phyloP scores from a whole-genome alignment of 2,797 vertebrate species.

The Salmo trutta region DNA sequence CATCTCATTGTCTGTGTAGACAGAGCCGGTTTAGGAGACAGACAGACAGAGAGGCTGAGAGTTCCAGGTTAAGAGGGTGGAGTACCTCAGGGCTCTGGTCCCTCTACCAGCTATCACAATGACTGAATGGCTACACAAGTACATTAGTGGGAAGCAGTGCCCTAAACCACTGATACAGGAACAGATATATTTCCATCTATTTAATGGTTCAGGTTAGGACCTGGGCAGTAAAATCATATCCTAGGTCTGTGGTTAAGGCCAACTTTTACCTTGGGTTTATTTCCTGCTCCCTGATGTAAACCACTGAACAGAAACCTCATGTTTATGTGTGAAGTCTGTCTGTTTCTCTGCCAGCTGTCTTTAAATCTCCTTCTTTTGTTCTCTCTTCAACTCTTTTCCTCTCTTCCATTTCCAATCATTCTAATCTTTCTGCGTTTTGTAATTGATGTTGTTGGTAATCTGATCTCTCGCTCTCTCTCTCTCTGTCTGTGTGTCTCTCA shows the following conservation, averaged over 20 bases:
- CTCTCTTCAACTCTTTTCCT: slow-evolving; percentile 21
- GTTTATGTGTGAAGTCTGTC: slow-evolving; percentile 3
- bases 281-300: slow-evolving; percentile 48
- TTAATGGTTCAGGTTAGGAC: neutral
- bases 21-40: slow-evolving; percentile 64
- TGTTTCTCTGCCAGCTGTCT: neutral
- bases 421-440: neutral
- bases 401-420: neutral
- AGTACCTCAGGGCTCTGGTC: slow-evolving; percentile 52
- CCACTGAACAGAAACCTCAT: slow-evolving; percentile 31
- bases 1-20: slow-evolving; percentile 58
- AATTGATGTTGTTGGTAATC: neutral
- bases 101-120: slow-evolving; percentile 14
- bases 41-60: slow-evolving; percentile 49
- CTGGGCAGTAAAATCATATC: neutral
- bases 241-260: neutral
- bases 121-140: neutral
- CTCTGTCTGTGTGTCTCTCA: neutral
- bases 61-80: slow-evolving; percentile 72
- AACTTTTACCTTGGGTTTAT: slow-evolving; percentile 15
- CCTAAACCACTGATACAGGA: neutral
- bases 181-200: neutral
- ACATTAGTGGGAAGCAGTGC: neutral
- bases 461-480: neutral
- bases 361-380: slow-evolving; percentile 9